Conservation (phyloP, 2,797 vertebrate species). For the Choloepus didactylus region DNA sequence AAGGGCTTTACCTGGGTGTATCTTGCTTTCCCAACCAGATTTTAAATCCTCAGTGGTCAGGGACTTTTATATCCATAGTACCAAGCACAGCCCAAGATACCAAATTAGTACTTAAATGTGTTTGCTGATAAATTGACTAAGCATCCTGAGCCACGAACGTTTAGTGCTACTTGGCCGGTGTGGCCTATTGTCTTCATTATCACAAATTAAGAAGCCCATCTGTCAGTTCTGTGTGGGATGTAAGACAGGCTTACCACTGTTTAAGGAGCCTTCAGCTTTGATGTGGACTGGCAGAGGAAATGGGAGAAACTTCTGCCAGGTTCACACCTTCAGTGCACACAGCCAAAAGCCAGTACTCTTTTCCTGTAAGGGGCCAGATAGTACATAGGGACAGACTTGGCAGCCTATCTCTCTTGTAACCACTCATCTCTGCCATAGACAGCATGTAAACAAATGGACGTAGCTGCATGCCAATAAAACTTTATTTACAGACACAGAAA, state of each 20-base stretch:
- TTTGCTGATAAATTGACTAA: slow-evolving; percentile 42
- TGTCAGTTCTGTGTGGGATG: not conserved
- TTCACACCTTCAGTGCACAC: not conserved
- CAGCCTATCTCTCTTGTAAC: not conserved
- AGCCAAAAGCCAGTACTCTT: not conserved
- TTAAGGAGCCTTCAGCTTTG: slow-evolving; percentile 35
- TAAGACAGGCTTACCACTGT: not conserved
- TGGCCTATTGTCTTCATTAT: slow-evolving; percentile 66
- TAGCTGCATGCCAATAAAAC: not conserved
- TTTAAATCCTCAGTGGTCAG: slow-evolving; percentile 54
- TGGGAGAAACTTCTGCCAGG: not conserved
- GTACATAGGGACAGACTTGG: not conserved
- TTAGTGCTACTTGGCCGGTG: slow-evolving; percentile 8
- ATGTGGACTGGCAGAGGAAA: not conserved
- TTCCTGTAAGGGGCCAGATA: not conserved
- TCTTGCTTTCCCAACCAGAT: slow-evolving; percentile 10
- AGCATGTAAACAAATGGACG: not conserved
- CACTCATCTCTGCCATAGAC: not conserved
- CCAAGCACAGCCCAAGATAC: slow-evolving; percentile 60
- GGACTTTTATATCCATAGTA: slow-evolving; percentile 53
- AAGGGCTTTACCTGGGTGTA: not conserved
- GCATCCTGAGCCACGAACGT: slow-evolving; percentile 8
- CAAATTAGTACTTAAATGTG: slow-evolving; percentile 57
- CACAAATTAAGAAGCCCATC: slow-evolving; percentile 39
- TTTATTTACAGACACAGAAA: slow-evolving; percentile 29